phyloP scores from a whole-genome alignment of 2,888 invertebrate species.

The Fragum whitleyi region DNA sequence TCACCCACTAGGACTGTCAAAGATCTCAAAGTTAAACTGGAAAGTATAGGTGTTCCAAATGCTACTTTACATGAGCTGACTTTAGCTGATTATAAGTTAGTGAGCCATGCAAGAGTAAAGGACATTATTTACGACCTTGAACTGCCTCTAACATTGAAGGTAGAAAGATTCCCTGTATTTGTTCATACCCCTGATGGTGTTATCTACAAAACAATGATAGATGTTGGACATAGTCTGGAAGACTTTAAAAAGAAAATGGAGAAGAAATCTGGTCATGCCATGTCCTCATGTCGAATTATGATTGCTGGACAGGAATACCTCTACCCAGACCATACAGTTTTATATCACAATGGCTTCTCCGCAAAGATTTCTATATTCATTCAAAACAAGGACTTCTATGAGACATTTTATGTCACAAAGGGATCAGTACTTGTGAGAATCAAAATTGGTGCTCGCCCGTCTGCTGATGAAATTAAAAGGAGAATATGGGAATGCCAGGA shows the following conservation, averaged over 20 bases:
- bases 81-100: slow-evolving; percentile 67
- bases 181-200: slow-evolving; percentile 74
- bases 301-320: slow-evolving; percentile 73
- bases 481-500: slow-evolving; percentile 72
- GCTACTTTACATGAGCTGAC: slow-evolving; percentile 73
- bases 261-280: slow-evolving; percentile 74
- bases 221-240: slow-evolving; percentile 70
- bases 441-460: slow-evolving; percentile 68
- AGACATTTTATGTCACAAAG: slow-evolving; percentile 71
- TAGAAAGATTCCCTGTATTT: slow-evolving; percentile 77
- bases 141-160: slow-evolving; percentile 70
- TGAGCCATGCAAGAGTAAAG: slow-evolving; percentile 66
- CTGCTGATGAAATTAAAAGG: slow-evolving; percentile 69
- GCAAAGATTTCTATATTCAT: slow-evolving; percentile 75
- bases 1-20: slow-evolving; percentile 72
- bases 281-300: slow-evolving; percentile 69
- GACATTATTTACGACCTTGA: slow-evolving; percentile 72
- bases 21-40: slow-evolving; percentile 73
- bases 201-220: slow-evolving; percentile 76
- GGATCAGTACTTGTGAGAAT: slow-evolving; percentile 74
- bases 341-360: slow-evolving; percentile 74
- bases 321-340: slow-evolving; percentile 60
- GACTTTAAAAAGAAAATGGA: slow-evolving; percentile 75
- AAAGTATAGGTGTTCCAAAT: slow-evolving; percentile 77
- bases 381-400: slow-evolving; percentile 57